Conservation (phyloP, 2,888 invertebrate genomes). For the Diogma glabrata region DNA sequence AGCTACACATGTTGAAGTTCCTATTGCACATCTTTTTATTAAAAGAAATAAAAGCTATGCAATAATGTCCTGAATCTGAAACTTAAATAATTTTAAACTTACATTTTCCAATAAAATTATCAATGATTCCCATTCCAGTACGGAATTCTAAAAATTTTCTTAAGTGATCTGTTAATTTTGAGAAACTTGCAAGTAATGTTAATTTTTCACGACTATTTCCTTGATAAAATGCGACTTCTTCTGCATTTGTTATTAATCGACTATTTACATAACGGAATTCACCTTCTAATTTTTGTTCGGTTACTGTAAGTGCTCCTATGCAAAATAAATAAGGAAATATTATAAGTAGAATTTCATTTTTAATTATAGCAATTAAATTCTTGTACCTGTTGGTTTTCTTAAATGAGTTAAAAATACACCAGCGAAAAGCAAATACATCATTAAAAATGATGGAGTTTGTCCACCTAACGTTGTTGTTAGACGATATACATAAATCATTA, state of each 20-base stretch:
- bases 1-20: too few relatives aligned
- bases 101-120: constrained; percentile 96
- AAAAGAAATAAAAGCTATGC: constrained; percentile 5
- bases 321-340: constrained; percentile 10
- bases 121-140: constrained; percentile 85
- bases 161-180: constrained; percentile 74
- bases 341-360: background rate
- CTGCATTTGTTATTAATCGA: constrained; percentile 90
- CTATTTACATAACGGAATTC: constrained; percentile 97
- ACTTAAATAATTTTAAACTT: constrained; percentile 29
- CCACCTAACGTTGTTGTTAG: constrained; percentile 77
- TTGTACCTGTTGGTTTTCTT: constrained; percentile 67
- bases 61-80: constrained; percentile 5
- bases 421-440: constrained; percentile 76
- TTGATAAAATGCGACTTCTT: constrained; percentile 73
- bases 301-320: constrained; percentile 66
- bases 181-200: constrained; percentile 78
- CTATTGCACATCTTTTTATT: too few relatives aligned
- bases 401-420: constrained; percentile 79
- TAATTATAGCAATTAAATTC: background rate
- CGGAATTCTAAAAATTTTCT: constrained; percentile 80
- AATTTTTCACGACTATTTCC: constrained; percentile 79
- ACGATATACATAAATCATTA: constrained; percentile 84
- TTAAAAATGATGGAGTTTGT: constrained; percentile 80
- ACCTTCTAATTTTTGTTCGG: constrained; percentile 95